Evolutionary conservation across 2,113 vertebrate genomes (phyloP).

Genomic region (Dascyllus trimaculatus): DNA sequence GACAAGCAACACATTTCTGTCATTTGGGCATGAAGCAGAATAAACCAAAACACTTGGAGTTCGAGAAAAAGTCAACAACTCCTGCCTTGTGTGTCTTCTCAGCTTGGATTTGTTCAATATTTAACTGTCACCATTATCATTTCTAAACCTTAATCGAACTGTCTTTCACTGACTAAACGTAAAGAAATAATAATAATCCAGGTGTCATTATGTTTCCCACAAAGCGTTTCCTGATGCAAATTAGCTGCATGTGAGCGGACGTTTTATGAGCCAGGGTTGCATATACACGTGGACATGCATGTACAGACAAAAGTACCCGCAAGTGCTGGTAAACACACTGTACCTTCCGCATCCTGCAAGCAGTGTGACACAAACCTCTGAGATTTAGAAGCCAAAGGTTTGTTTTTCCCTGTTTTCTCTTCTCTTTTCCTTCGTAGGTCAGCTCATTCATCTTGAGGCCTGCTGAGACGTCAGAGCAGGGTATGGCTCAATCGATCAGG

Average conservation of each 20-base stretch:
- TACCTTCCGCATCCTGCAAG: slow-evolving; percentile 21
- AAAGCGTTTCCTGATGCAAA: neutral
- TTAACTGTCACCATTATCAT: neutral
- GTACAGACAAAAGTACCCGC: neutral
- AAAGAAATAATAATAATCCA: neutral
- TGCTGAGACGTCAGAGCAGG: slow-evolving; percentile 74
- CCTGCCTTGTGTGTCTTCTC: no score
- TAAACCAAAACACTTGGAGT: no score
- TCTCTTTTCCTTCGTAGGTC: slow-evolving; percentile 66
- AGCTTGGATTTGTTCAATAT: neutral
- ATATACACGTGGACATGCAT: neutral
- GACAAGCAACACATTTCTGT: neutral
- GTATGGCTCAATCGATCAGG: slow-evolving; percentile 81
- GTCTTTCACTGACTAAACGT: neutral
- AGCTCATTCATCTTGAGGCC: slow-evolving; percentile 79
- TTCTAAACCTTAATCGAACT: neutral
- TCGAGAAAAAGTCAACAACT: no score
- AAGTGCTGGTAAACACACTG: slow-evolving; percentile 19
- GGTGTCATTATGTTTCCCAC: neutral
- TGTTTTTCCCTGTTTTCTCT: slow-evolving; percentile 60
- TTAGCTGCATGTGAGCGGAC: neutral
- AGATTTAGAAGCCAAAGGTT: slow-evolving; percentile 75
- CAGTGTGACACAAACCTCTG: slow-evolving; percentile 60
- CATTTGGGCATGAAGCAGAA: neutral
- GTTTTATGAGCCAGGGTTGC: neutral